Base-by-base conservation (phyloP, 2,797 vertebrate species). In the Cryptoblepharus egeriae region DNA sequence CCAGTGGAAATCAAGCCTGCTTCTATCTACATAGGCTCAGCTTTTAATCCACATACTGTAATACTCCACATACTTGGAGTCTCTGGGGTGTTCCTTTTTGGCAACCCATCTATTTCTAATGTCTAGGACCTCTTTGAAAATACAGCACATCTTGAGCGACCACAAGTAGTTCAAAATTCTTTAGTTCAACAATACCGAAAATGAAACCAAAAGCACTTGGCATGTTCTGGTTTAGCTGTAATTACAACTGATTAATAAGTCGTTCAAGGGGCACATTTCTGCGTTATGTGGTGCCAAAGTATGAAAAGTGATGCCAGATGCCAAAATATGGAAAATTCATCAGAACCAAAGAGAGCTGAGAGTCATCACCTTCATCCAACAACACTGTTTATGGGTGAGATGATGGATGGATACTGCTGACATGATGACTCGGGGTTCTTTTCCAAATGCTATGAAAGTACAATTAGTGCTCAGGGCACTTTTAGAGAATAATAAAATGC, bases 361-460 rank as follows among this genome's bases (percentile, higher is more conserved):
- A 24, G 9, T 26, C 18, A 22, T 45, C 63, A 72, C 28, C 39
- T 58, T 67, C 28, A 32, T 8, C 52, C 80, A 32, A 75, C 39
- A 16, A 28, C 55, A 55, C 30, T 30, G n/a, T 75, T 67, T 68
- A 74, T 58, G 37, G n/a, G 30, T 52, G 35, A 30, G 61, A 52
- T 76, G 64, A 81, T 68, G 63, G 67, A 81, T 60, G 49, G 68
- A 22, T 28, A 26, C 45, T 81, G 37, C 39, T 82, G 63, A 75
- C 52, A 67, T 15, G 39, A 45, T 68, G 72, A 75, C 52, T 60
- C 20, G 52, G 39, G 63, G 52, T 10, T 37, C 24, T 75, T 75
- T 58, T 9, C 45, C 52, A 73, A 73, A 37, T 16, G n/a, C 30
- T 63, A 16, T 15, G 18, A n/a, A 73, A 64, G 60, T 79, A 55